Evolutionary conservation across 2,113 vertebrate species (phyloP), one percentile per base, ranked within the genome.

Genomic region (Polyodon spathula): DNA sequence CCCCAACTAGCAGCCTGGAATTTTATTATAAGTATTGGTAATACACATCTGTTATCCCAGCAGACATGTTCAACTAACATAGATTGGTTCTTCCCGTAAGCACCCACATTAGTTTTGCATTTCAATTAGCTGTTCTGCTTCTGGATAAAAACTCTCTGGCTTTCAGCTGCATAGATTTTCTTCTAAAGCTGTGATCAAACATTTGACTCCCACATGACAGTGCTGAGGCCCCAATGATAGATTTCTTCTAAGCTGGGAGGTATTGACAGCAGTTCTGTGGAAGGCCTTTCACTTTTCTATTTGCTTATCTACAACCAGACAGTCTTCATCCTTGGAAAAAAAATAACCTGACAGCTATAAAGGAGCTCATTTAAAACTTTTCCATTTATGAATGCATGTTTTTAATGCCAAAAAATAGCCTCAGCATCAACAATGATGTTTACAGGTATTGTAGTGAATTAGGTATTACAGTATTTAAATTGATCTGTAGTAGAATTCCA

Each of bases 301-400:
- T 54, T 41, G 51, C 40, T 54, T 62, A 54, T 62, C 60, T 62
- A 37, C 50, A 10, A n/a, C 41, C n/a, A 37, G 52, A 37, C 60
- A 41, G 50, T 15, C 42, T 43, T 51, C 39, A 41, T 27, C 40
- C 60, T 54, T 6, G 52, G 37, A 54, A 54, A n/a, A 54, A 54
- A 27, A 15, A 8, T 3, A 15, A 27, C 5, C 27, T 27, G 27
- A 27, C 27, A 1, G 27, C 1, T 27, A 27, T 27, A 27, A 27
- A 27, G 27, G 27, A 27, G 27, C 27, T 27, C 27, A 27, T 27
- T 27, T 27, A 27, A 27, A 27, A 27, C 27, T 27, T 27, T 27
- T 27, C 27, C 27, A 27, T 27, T 27, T 27, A 27, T 27, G 27
- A 27, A 27, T 27, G 27, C 27, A 27, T 27, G 27, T 27, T 27